Evolutionary conservation across 2,113 vertebrate species (phyloP), one percentile per base, ranked within the genome.

Genomic region (Leptobrachium ailaonicum): DNA sequence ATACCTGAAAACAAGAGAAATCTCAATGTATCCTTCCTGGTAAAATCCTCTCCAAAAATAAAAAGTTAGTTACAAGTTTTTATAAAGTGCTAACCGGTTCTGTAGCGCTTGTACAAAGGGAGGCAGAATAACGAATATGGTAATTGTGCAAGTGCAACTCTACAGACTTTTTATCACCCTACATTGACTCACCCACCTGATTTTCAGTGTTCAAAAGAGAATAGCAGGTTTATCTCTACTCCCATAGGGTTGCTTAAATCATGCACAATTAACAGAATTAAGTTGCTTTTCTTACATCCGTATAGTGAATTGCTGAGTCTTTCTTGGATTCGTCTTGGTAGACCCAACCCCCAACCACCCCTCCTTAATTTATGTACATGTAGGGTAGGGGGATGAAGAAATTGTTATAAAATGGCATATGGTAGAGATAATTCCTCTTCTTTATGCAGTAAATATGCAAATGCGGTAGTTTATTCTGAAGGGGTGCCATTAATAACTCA

Each of bases 251-350:
- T 89, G 87, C 71, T 83, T 85, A 91, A 93, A 90, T 87, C 87
- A 83, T 87, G 66, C 88, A 85, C 60, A 79, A 83, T 84, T 89
- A 50, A 50, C 20, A 50, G 47, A 50, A 50, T 50, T 8, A 8
- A 70, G 86, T 89, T 85, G 83, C 85, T 84, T 85, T 84, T 85
- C 90, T 89, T 87, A 66, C 90, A 79, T 76, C 86, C 92, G 84
- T 87, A 85, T 87, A 80, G 88, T 82, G 14, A 94, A 93, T 88
- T 94, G 93, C 94, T 95, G 94, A 94, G 90, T 94, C 86, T 40
- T 68, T 9, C 72, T 66, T 76, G 14, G 82, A 78, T 87, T 86
- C 86, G 87, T 87, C 85, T 73, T 2, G 82, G 75, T 83, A 50
- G 4, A 50, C 47, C 20, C n/a, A n/a, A n/a, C n/a, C 20, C 20